phyloP scores from a whole-genome alignment of 2,888 invertebrate genomes.

The Leptinotarsa juncta region DNA sequence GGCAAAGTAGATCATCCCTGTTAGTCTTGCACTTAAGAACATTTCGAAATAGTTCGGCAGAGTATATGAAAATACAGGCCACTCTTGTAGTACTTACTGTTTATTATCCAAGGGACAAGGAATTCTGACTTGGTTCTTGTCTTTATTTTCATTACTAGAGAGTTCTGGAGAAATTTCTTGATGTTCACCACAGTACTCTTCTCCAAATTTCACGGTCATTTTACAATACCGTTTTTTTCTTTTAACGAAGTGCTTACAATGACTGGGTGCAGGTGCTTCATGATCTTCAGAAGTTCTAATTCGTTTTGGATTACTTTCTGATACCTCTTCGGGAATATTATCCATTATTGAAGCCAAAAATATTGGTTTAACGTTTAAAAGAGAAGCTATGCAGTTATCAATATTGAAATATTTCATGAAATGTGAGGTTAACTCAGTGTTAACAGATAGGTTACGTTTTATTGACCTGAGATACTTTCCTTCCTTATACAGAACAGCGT shows the following conservation, averaged over 20 bases:
- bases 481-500: too few species aligned
- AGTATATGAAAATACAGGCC: neutral
- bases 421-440: too few species aligned
- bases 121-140: constrained; percentile 66
- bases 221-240: constrained; percentile 81
- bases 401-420: too few species aligned
- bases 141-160: constrained; percentile 51
- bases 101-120: constrained; percentile 80
- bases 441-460: too few species aligned
- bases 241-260: constrained; percentile 75
- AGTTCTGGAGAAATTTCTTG: constrained; percentile 54
- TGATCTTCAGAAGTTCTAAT: neutral
- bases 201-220: constrained; percentile 78
- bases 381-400: too few species aligned
- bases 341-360: too few species aligned
- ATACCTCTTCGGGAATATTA: neutral
- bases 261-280: constrained; percentile 44
- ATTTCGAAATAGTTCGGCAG: too few species aligned
- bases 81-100: constrained; percentile 69
- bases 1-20: too few species aligned
- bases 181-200: constrained; percentile 81
- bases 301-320: constrained; percentile 10
- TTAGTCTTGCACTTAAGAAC: too few species aligned
- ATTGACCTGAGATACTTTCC: too few species aligned
- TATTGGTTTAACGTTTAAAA: too few species aligned